Evolutionary conservation across 2,113 vertebrate species (phyloP), one percentile per base, ranked within the genome.

Genomic region (Gymnorhina tibicen): DNA sequence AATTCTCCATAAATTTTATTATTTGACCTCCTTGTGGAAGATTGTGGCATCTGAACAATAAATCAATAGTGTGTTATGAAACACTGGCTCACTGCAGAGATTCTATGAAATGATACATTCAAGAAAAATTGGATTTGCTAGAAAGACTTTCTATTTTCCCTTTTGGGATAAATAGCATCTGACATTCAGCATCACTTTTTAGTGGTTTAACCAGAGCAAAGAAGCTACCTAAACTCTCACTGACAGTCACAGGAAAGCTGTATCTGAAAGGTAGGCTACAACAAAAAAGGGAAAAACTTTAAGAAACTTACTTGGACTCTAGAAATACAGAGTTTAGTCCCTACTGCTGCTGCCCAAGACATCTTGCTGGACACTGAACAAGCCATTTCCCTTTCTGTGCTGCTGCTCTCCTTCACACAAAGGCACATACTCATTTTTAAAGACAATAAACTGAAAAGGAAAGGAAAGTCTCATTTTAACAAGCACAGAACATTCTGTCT

Each of bases 21-120:
- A 42, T 95, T 87, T 92, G 91, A 87, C 83, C 89, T 96, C 86
- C 77, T 81, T 52, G 33, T 80, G 85, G 73, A 90, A 55, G 83
- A 92, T n/a, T 95, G 85, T 91, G 93, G 62, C 66, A 91, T 74
- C 67, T 78, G 89, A 95, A 95, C 91, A 94, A 92, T 96, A 93
- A 95, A 95, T 97, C 94, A 97, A 80, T 89, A 93, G 32, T 30
- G 33, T 77, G 23, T 82, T 95, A 87, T 68, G 83, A 96, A 91
- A 89, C 69, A 74, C 59, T 62, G 55, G n/a, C 50, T 87, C 75
- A 66, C 49, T 88, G 81, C 6, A 15, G 62, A 63, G 42, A 76
- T 91, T 62, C 52, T 70, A 83, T 24, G 37, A 96, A 93, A 93
- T 47, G 50, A 93, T 60, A 94, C 53, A 13, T 52, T 80, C 22